Base-by-base conservation (phyloP, 1,140 invertebrate species). In the Ctenoplectra terminalis region DNA sequence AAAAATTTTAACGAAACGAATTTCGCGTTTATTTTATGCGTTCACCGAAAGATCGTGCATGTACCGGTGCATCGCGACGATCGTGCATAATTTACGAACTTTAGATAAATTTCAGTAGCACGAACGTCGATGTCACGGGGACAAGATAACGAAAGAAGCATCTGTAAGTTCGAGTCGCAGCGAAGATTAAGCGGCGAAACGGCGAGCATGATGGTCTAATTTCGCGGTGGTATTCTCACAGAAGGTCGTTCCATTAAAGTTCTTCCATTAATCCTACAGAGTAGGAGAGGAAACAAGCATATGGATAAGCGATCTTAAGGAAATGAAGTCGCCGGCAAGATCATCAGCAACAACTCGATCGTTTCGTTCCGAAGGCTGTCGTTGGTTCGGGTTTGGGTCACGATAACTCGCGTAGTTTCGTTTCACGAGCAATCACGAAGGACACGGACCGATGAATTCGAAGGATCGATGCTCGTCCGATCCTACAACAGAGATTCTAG, bases 181-280 rank as follows among this genome's bases (percentile, higher is more conserved):
- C 34, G 20, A 43, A 29, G 67, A 72, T 79, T 63, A 52, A 79
- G n/a, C 46, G 54, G 8, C 26, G 40, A 34, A 56, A 78, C 64
- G 15, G 17, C 60, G 17, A 34, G 4, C 40, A 2, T 52, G 66
- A 71, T 79, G 61, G 76, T 79, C 76, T 37, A 79, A 72, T 72
- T 72, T 50, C 69, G 31, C 76, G 43, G 23, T 23, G 31, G 56
- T 46, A 11, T 60, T 31, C 70, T 31, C 70, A 8, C 52, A 20
- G 20, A 34, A 20, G 29, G n/a, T 74, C 66, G 82, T 84, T 40
- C 40, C 78, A 48, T 74, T 81, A 81, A 81, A 75, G 50, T 81
- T 75, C 58, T 46, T 66, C 71, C 70, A 81, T 81, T 81, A 75
- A 81, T 81, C 61, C 71, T 37, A 26, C 7, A 31, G 56, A 63